phyloP scores from a whole-genome alignment of 2,797 vertebrate species.

The Hapalemur alaotrensis region DNA sequence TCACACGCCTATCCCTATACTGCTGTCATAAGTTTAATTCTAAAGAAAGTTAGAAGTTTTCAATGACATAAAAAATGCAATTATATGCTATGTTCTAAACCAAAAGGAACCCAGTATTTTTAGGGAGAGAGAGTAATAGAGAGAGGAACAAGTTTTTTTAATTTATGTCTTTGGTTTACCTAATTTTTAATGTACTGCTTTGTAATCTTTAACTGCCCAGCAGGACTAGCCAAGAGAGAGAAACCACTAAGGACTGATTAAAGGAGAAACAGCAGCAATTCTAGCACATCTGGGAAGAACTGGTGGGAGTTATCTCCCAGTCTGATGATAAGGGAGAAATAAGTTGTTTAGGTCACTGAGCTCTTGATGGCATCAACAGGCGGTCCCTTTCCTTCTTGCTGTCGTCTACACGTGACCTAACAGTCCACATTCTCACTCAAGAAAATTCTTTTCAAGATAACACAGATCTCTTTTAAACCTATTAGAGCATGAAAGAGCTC shows the following conservation, averaged over 20 bases:
- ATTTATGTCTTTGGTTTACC: neutral
- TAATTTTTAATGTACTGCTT: neutral
- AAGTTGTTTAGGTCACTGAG: neutral
- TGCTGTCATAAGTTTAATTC: neutral
- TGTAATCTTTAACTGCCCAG: neutral
- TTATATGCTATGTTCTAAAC: neutral
- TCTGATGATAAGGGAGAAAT: neutral
- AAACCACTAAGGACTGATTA: neutral
- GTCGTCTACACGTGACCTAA: neutral
- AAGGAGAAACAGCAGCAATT: neutral
- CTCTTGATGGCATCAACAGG: neutral
- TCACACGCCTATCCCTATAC: rapidly evolving
- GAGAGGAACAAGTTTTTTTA: neutral
- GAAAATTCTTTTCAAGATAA: neutral
- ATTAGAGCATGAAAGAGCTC: rapidly evolving
- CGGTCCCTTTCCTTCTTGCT: neutral
- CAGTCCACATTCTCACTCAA: neutral
- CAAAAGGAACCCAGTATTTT: neutral
- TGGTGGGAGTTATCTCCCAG: neutral
- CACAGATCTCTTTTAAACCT: neutral
- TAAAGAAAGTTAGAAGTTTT: neutral
- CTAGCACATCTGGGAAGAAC: neutral
- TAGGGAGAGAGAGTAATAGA: neutral
- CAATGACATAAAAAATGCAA: neutral
- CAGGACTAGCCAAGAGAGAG: neutral